Evolutionary conservation across 2,888 invertebrate genomes (phyloP).

Genomic region (Leptogaster cylindrica): DNA sequence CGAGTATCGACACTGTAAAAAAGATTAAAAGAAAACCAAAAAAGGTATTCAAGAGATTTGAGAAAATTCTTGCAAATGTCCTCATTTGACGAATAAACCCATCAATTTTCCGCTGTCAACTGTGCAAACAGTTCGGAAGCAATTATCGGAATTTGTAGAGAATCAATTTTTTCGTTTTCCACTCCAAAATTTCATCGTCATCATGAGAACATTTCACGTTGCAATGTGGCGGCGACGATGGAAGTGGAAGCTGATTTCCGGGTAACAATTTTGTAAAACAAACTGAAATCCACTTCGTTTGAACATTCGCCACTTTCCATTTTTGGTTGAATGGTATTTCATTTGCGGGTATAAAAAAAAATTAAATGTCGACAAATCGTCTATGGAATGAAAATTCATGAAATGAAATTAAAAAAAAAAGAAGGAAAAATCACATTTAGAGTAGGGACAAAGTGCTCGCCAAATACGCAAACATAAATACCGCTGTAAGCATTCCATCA

Average conservation of each 20-base stretch:
- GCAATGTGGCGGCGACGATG: background rate
- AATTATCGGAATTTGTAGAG: conserved; percentile 25
- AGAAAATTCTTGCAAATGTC: conserved; percentile 16
- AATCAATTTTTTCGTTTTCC: conserved; percentile 18
- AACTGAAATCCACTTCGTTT: background rate
- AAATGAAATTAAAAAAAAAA: background rate
- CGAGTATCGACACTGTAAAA: no score
- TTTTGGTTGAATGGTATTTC: no score
- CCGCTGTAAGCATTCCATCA: conserved; percentile 32
- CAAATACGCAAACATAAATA: conserved; percentile 27
- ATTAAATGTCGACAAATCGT: conserved; percentile 1
- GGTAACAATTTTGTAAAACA: conserved; percentile 7
- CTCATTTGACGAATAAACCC: conserved; percentile 19
- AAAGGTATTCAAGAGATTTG: no score
- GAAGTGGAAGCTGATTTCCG: background rate
- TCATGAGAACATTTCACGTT: background rate
- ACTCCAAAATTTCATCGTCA: background rate
- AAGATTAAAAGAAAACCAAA: no score
- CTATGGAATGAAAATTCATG: background rate
- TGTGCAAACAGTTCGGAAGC: conserved; percentile 25
- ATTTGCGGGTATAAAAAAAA: no score
- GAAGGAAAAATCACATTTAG: background rate
- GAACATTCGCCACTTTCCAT: no score
- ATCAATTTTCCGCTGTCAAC: conserved; percentile 17
- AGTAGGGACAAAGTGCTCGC: conserved; percentile 30